Evolutionary conservation across 1,140 invertebrate genomes (phyloP).

Genomic region (Lepidurus apus): DNA sequence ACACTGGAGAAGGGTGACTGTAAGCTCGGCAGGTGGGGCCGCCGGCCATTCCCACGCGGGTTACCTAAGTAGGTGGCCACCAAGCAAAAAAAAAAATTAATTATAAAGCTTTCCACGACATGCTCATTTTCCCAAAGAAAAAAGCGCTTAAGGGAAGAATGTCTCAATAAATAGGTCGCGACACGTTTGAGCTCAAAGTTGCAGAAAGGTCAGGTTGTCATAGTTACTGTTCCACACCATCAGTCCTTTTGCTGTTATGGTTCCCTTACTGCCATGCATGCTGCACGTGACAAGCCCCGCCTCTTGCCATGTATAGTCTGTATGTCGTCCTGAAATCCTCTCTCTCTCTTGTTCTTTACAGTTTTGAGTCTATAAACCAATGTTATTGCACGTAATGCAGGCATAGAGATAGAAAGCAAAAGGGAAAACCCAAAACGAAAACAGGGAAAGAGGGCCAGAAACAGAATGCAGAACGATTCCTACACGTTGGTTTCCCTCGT

Average conservation of each 20-base stretch:
- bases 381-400: slow-evolving; percentile 8
- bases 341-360: not conserved
- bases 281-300: slow-evolving; percentile 2
- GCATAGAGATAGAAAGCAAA: slow-evolving; percentile 6
- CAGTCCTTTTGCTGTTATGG: not conserved
- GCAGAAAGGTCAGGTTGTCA: slow-evolving; percentile 21
- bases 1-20: not conserved
- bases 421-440: not conserved
- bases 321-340: not conserved
- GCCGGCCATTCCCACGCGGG: slow-evolving; percentile 19
- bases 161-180: not conserved
- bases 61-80: not conserved
- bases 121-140: not conserved
- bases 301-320: not conserved
- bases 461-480: not conserved
- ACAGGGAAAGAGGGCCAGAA: not conserved
- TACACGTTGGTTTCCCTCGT: too few species aligned
- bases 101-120: not conserved
- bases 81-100: not conserved
- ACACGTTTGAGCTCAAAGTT: not conserved
- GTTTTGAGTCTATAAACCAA: not conserved
- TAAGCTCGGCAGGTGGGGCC: not conserved
- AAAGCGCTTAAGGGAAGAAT: not conserved
- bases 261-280: not conserved
- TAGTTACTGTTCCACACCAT: slow-evolving; percentile 7